Base-by-base conservation (phyloP, 2,888 invertebrate species). In the Drosophila mayaguana region DNA sequence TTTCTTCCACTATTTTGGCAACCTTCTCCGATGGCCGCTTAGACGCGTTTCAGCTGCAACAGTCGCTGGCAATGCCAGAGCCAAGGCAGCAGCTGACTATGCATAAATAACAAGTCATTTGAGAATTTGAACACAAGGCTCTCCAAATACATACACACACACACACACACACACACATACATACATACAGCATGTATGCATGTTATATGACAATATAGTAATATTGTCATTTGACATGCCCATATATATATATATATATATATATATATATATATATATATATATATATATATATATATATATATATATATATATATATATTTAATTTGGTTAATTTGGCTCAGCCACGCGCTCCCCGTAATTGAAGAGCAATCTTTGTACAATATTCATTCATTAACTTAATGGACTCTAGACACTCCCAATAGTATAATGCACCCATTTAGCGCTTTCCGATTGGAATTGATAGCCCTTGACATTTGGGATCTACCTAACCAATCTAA, bases 351-450 rank as follows among this genome's bases (percentile, higher is more conserved):
- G 46, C 53, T 42, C 34, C 36, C 46, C 45, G 18, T 71, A 63
- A 71, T 71, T 70, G 72, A 46, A 42, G 48, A 60, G 82, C 56
- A 79, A 75, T 82, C 70, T 79, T 60, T 45, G 18, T 18, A 16
- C 65, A 45, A 25, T 34, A 59, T 48, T 54, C 28, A 45, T 56
- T 46, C 63, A 78, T 78, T 78, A 75, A 18, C 32, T 38, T 75
- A 78, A 79, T 78, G 75, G 65, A 61, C 50, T 54, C 16, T 7
- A 22, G 71, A 51, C 70, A 43, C 46, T 55, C 45, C 53, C 55
- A 14, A 50, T 50, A 11, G 18, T 50, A 11, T 32, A 32, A 7
- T 50, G 50, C 32, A 28, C 28, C n/a, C n/a, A n/a, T 28, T 48
- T 11, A 4, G 25, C 9, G 46, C 46, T n/a, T 25, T 46, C 25